These are phyloP conservation scores for Ormia ochracea DNA, from an alignment of 2,888 invertebrate genomes.

Conservation along the genomic window DNA sequence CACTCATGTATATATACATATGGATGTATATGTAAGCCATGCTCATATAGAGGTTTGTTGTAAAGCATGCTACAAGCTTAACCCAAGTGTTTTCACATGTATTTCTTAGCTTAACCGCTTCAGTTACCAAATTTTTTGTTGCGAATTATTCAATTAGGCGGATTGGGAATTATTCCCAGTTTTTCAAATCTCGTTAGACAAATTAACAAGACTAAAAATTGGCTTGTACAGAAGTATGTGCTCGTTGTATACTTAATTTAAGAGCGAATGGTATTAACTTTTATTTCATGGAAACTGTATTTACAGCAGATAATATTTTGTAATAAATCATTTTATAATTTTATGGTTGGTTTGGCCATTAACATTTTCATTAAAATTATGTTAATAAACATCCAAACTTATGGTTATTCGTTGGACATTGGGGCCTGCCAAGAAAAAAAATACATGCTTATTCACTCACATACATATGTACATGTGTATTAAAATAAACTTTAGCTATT, in stretches of 20 bases:
- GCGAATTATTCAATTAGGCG: conserved; percentile 24
- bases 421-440: no score
- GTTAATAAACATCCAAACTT: no score
- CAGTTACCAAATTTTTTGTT: conserved; percentile 49
- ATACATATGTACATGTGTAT: no score
- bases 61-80: conserved; percentile 36
- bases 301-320: conserved; percentile 74
- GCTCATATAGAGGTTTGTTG: background rate
- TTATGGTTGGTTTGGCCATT: background rate
- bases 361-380: conserved; percentile 10
- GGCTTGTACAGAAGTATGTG: background rate
- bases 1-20: background rate
- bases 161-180: conserved; percentile 37
- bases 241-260: background rate
- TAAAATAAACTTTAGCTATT: no score
- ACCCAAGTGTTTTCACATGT: conserved; percentile 49
- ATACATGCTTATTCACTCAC: no score
- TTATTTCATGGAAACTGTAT: conserved; percentile 70
- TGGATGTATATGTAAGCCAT: background rate
- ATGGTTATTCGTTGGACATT: no score
- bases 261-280: conserved; percentile 69
- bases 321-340: conserved; percentile 60
- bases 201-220: conserved; percentile 49
- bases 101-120: conserved; percentile 36
- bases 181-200: conserved; percentile 63